Evolutionary conservation across 2,888 invertebrate genomes (phyloP).

Genomic region (Dynastes grantii): DNA sequence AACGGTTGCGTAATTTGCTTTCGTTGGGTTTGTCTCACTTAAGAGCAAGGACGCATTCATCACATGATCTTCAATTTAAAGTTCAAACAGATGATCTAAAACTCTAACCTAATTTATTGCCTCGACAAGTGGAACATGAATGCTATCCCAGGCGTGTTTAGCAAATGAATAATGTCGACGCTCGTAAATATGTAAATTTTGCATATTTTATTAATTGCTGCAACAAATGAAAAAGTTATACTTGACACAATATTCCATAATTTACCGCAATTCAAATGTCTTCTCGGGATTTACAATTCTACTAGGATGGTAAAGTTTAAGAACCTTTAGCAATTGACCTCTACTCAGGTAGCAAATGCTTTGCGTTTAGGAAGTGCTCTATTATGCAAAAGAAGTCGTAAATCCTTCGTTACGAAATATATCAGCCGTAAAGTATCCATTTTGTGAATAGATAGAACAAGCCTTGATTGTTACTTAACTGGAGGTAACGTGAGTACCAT

Average conservation of each 20-base stretch:
- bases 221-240: too few relatives aligned
- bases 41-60: background rate
- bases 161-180: too few relatives aligned
- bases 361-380: background rate
- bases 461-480: background rate
- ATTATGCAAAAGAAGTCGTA: conserved; percentile 17
- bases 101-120: conserved; percentile 7
- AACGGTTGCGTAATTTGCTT: conserved; percentile 17
- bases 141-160: background rate
- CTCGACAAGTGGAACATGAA: background rate
- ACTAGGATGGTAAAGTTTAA: too few relatives aligned
- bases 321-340: too few relatives aligned
- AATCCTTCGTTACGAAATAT: conserved; percentile 18
- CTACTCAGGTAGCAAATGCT: background rate
- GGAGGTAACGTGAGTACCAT: background rate
- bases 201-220: too few relatives aligned
- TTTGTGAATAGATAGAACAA: background rate
- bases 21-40: background rate
- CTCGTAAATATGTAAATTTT: too few relatives aligned
- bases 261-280: too few relatives aligned
- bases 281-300: too few relatives aligned
- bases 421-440: background rate
- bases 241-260: too few relatives aligned
- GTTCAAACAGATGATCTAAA: conserved; percentile 13
- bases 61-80: conserved; percentile 11